Conservation (phyloP, 2,888 invertebrate genomes). For the Pseudolycoriella hygida region DNA sequence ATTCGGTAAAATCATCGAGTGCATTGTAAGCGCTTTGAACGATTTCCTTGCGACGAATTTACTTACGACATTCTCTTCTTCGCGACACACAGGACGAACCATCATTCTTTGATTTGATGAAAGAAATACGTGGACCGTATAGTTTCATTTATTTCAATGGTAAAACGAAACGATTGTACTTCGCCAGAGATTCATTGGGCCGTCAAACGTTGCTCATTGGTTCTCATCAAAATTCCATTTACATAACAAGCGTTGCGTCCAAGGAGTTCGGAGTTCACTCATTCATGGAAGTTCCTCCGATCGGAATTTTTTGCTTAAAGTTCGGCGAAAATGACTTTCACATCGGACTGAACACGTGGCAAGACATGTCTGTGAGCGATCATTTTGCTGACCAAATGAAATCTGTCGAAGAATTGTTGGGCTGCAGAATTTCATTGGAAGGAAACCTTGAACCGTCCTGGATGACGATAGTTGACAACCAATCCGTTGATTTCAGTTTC, state of each 20-base stretch:
- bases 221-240: constrained; percentile 23
- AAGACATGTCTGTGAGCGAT: not conserved
- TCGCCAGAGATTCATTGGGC: constrained; percentile 72
- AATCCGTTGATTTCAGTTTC: constrained; percentile 1
- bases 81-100: constrained; percentile 17
- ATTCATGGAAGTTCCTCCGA: constrained; percentile 4
- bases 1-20: constrained; percentile 23
- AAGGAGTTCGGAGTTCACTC: not conserved
- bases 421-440: constrained; percentile 9
- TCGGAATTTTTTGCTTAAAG: constrained; percentile 6
- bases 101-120: constrained; percentile 29
- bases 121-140: constrained; percentile 61
- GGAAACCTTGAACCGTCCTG: constrained; percentile 12
- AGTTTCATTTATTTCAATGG: constrained; percentile 61
- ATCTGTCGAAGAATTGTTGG: constrained; percentile 8
- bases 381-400: constrained; percentile 4
- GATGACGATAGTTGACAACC: constrained; percentile 6
- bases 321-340: not conserved
- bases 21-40: constrained; percentile 12
- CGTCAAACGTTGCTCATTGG: constrained; percentile 64
- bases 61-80: too few relatives aligned
- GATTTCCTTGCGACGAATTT: not conserved
- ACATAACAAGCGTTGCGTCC: constrained; percentile 35
- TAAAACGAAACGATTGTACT: constrained; percentile 41
- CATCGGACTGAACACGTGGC: constrained; percentile 16